Percentiles rank a stretch among this genome's conserved stretches.
phyloP scores from a whole-genome alignment of 2,797 vertebrate genomes.

The Phaenicophaeus curvirostris region DNA sequence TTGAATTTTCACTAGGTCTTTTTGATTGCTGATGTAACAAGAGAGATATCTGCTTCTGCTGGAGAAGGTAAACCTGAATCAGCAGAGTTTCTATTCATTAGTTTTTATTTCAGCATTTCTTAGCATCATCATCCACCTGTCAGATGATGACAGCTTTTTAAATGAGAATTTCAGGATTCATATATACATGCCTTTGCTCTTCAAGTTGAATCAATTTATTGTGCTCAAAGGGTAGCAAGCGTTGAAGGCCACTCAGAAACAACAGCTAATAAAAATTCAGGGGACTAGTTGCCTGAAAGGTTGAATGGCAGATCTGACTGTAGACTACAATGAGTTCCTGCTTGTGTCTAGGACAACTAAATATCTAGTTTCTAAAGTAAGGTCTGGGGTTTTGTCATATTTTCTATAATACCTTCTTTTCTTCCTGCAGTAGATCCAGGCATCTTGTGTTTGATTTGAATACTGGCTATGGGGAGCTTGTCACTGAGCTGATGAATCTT shows the following conservation, averaged over 20 bases:
- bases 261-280: background rate
- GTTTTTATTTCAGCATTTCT: background rate
- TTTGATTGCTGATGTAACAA: background rate
- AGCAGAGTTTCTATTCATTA: background rate
- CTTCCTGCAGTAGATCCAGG: background rate
- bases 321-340: background rate
- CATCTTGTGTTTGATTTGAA: background rate
- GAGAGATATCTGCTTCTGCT: background rate
- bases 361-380: background rate
- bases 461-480: background rate
- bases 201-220: background rate
- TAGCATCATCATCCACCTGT: background rate
- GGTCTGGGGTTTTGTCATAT: background rate
- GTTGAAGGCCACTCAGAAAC: background rate
- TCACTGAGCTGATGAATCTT: background rate
- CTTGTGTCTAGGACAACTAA: background rate
- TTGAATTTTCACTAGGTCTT: background rate
- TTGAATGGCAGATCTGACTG: background rate
- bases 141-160: background rate
- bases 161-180: background rate
- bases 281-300: background rate
- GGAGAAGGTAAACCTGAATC: background rate
- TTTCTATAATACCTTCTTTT: background rate
- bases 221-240: background rate
- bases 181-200: background rate